These are phyloP conservation scores for Coreius guichenoti DNA, from an alignment of 2,797 vertebrate species.

Conservation along the genomic window DNA sequence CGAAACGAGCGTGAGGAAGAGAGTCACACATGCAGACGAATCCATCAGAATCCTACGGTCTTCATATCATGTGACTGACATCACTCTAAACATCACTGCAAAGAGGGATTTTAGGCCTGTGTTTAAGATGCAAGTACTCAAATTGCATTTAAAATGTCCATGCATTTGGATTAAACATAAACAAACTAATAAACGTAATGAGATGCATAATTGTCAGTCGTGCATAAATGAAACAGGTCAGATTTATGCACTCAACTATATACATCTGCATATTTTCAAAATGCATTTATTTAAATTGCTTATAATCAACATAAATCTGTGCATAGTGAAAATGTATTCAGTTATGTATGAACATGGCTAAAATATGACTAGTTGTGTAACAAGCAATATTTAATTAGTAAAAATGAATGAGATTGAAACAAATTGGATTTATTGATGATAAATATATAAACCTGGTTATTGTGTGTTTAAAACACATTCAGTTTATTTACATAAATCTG, in stretches of 20 bases:
- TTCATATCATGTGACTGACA: background rate
- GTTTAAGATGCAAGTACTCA: background rate
- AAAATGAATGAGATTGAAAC: too few species aligned
- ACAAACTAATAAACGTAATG: background rate
- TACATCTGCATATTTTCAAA: background rate
- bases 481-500: too few species aligned
- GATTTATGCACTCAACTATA: background rate
- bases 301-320: background rate
- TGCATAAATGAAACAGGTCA: background rate
- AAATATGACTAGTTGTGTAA: too few species aligned
- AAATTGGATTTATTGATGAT: too few species aligned
- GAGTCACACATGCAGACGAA: conserved; percentile 17
- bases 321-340: too few species aligned
- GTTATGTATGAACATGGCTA: too few species aligned
- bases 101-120: background rate
- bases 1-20: background rate
- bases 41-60: background rate
- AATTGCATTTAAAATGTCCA: background rate
- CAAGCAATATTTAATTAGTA: too few species aligned
- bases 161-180: background rate
- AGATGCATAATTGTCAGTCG: background rate
- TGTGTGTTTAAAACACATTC: too few species aligned
- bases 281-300: background rate
- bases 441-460: too few species aligned
- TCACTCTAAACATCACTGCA: background rate